A percentile compares a stretch with the other conserved stretches of the same genome.
These are phyloP conservation scores for Drosophila nigrodunni DNA, from an alignment of 1,140 invertebrate genomes.

Conservation along the genomic window DNA sequence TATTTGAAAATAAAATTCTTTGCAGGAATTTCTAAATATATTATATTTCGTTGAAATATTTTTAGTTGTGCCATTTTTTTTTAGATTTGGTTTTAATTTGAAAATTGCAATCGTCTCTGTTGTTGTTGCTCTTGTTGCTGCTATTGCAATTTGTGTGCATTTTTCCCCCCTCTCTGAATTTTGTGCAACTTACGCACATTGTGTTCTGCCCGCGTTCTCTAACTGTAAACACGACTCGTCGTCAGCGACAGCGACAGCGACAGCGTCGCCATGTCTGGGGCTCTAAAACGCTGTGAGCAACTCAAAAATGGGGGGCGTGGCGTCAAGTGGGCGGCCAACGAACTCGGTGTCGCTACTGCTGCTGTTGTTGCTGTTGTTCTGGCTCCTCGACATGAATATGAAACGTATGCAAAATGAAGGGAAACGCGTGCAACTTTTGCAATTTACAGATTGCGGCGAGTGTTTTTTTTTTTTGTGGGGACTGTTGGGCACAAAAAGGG, in stretches of 20 bases:
- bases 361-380: conserved; percentile 17
- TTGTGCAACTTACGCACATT: conserved; percentile 64
- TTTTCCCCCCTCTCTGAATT: neutral
- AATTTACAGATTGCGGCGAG: conserved; percentile 47
- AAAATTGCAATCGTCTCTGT: conserved; percentile 76
- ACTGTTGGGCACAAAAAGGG: neutral
- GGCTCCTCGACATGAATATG: conserved; percentile 72
- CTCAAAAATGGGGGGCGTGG: conserved; percentile 14
- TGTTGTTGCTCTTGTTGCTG: conserved; percentile 28
- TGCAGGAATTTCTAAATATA: too few relatives aligned
- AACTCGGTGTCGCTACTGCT: conserved; percentile 33
- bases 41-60: too few relatives aligned
- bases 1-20: too few relatives aligned
- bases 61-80: conserved; percentile 35
- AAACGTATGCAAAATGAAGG: conserved; percentile 78
- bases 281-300: conserved; percentile 33
- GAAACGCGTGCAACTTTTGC: conserved; percentile 69
- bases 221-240: conserved; percentile 71
- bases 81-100: conserved; percentile 62
- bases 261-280: conserved; percentile 69
- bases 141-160: conserved; percentile 13
- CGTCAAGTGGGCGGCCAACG: conserved; percentile 53
- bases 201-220: conserved; percentile 49
- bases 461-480: neutral
- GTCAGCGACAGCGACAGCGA: conserved; percentile 45